Evolutionary conservation across 2,113 vertebrate genomes (phyloP).

Genomic region (Anguilla japonica): DNA sequence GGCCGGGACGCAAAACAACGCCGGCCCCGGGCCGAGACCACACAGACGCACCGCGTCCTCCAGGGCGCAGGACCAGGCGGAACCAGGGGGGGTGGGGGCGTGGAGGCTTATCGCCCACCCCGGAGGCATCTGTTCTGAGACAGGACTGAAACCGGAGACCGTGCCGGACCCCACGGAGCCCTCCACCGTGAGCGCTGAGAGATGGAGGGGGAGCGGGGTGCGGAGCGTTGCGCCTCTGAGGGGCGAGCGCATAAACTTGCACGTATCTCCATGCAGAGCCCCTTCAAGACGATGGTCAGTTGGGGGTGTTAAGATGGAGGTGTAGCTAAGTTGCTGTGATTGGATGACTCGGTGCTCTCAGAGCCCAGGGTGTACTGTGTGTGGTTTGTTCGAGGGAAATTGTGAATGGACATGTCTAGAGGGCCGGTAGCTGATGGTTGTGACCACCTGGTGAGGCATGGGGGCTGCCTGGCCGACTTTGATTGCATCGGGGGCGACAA

Average conservation of each 20-base stretch:
- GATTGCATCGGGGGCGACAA: neutral
- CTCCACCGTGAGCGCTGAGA: slow-evolving; percentile 78
- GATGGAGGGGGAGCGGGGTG: slow-evolving; percentile 50
- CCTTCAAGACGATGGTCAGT: slow-evolving; percentile 61
- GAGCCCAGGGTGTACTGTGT: slow-evolving; percentile 34
- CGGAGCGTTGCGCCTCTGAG: slow-evolving; percentile 41
- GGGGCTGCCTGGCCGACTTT: neutral
- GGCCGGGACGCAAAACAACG: slow-evolving; percentile 22
- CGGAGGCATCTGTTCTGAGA: slow-evolving; percentile 14
- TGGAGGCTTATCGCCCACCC: slow-evolving; percentile 35
- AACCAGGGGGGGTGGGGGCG: slow-evolving; percentile 2
- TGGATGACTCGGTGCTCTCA: slow-evolving; percentile 65
- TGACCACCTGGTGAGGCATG: neutral
- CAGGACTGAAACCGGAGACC: slow-evolving; percentile 46
- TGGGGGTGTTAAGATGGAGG: slow-evolving; percentile 41
- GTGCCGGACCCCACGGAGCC: slow-evolving; percentile 74
- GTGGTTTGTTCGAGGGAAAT: neutral
- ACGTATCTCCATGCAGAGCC: slow-evolving; percentile 39
- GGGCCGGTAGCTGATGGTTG: neutral
- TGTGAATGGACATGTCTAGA: neutral
- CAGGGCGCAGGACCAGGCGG: slow-evolving; percentile 30
- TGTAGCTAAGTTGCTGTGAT: slow-evolving; percentile 58
- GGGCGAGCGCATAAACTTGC: slow-evolving; percentile 65
- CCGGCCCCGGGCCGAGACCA: slow-evolving; percentile 31
- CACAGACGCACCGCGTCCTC: slow-evolving; percentile 41